Conservation (phyloP, 2,888 invertebrate genomes). For the Helobdella robusta region DNA sequence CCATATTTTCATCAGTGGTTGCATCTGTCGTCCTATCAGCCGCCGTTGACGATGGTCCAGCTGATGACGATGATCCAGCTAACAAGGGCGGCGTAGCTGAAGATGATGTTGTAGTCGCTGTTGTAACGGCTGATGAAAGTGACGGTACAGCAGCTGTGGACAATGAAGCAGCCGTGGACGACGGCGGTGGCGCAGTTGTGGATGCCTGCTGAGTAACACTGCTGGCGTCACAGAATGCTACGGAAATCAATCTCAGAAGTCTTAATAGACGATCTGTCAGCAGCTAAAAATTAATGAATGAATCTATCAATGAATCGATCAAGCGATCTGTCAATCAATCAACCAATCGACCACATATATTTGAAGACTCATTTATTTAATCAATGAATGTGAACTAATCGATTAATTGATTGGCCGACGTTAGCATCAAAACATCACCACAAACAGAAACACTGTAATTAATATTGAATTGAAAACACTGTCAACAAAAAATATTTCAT, state of each 20-base stretch:
- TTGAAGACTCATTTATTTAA: no score
- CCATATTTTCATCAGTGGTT: no score
- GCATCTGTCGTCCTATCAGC: no score
- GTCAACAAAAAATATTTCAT: no score
- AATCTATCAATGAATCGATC: background rate
- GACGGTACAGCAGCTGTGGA: background rate
- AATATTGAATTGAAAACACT: no score
- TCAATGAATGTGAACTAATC: no score
- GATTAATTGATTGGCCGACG: no score
- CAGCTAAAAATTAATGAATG: slow-evolving; percentile 41
- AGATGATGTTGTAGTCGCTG: slow-evolving; percentile 22
- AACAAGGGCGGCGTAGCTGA: slow-evolving; percentile 26
- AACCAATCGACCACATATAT: background rate
- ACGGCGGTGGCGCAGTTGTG: background rate
- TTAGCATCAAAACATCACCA: no score
- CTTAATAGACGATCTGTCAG: slow-evolving; percentile 68
- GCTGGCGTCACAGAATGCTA: slow-evolving; percentile 37
- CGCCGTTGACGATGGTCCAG: no score
- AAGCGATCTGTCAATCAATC: background rate
- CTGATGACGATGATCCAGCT: no score
- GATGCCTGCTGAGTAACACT: no score
- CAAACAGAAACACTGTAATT: no score
- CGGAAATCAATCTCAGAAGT: slow-evolving; percentile 64
- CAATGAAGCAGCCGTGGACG: slow-evolving; percentile 10
- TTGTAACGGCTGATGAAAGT: slow-evolving; percentile 5